phyloP scores from a whole-genome alignment of 1,140 invertebrate genomes.

The Macrosteles quadrilineatus region DNA sequence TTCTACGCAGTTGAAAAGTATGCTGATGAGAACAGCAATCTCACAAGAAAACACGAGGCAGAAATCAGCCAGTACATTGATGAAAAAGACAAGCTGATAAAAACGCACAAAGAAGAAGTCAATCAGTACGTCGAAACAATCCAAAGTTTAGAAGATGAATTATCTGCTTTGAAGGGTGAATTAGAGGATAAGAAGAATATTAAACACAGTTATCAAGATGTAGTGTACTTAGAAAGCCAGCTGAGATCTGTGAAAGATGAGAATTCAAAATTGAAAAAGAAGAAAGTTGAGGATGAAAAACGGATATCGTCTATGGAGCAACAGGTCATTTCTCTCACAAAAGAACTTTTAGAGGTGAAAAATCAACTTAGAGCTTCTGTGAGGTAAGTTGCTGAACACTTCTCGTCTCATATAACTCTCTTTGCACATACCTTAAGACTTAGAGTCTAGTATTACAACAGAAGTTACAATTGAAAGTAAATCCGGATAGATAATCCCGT shows the following conservation, averaged over 20 bases:
- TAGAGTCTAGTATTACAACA: too few species aligned
- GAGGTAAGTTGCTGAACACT: background rate
- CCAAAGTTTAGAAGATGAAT: background rate
- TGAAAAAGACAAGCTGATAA: too few species aligned
- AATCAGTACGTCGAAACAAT: background rate
- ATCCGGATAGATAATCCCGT: too few species aligned
- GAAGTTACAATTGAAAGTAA: too few species aligned
- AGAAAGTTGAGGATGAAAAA: background rate
- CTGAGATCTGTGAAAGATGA: background rate
- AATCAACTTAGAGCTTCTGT: background rate
- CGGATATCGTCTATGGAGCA: background rate
- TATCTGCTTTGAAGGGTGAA: background rate
- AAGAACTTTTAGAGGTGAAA: background rate
- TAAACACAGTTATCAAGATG: background rate
- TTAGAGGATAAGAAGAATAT: background rate
- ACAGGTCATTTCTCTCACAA: background rate
- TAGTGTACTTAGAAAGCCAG: background rate
- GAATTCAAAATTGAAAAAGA: slow-evolving; percentile 2
- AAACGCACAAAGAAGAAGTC: background rate
- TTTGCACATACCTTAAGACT: too few species aligned
- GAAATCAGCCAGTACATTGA: background rate
- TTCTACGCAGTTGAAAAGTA: slow-evolving; percentile 7
- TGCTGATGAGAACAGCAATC: background rate
- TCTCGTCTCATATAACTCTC: too few species aligned
- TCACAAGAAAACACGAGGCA: background rate